Base-by-base conservation (phyloP, 2,113 vertebrate species). In the Hippolais icterina region DNA sequence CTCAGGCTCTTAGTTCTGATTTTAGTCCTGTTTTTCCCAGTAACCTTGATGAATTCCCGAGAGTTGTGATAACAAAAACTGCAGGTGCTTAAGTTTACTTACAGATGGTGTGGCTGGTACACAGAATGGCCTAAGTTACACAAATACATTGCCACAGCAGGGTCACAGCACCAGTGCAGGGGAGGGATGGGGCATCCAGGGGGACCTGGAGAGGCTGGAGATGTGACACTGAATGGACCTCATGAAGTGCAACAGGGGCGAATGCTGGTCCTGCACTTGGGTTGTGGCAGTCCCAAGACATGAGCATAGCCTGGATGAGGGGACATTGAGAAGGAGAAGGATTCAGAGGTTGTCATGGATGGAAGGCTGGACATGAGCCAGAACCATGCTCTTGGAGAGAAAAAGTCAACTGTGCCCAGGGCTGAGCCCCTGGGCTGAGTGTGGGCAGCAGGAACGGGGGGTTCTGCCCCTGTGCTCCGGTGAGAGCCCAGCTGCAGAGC, bases 341-440 rank as follows among this genome's bases (percentile, higher is more conserved):
- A 27, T 14, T 17, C 13, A 11, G 23, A 33, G 14, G 42, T 22
- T 69, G 18, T 39, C 42, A 57, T 1, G 7, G 42, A 39, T 41
- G 28, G 28, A 47, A 39, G 33, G n/a, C 10, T 39, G 17, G 23
- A 27, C n/a, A 8, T 21, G n/a, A 68, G 64, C 42, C 63, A 56
- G n/a, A 66, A 24, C 6, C 52, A 13, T 2, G 6, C 12, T 8
- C 33, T 16, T 47, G 21, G 23, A 10, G 21, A 16, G 41, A 56
- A 35, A 81, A 81, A 13, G 3, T 46, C 1, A 1, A 3, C 39
- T 3, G 41, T 56, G 22, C 13, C n/a, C 27, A 1, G 50, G 41
- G 33, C n/a, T 47, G 41, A 33, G 0, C 20, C 37, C 42, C 42
- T n/a, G n/a, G n/a, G n/a, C n/a, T n/a, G n/a, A 57, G n/a, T 0